These are phyloP conservation scores for Troides aeacus DNA, from an alignment of 2,888 invertebrate genomes.

Conservation along the genomic window DNA sequence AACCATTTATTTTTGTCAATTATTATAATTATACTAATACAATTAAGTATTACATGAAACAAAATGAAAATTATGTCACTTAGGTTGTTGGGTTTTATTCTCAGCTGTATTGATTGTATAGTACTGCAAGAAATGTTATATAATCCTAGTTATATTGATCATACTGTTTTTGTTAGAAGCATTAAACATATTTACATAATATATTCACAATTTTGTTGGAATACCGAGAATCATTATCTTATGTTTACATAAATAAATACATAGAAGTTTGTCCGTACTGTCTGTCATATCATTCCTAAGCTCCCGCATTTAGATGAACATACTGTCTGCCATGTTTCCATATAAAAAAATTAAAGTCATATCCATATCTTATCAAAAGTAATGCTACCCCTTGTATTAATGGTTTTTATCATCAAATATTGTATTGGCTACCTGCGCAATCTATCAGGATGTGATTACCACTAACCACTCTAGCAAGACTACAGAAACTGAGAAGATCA, in stretches of 20 bases:
- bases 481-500: not conserved
- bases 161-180: not conserved
- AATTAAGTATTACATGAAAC: not conserved
- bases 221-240: no score
- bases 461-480: not conserved
- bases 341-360: not conserved
- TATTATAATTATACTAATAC: slow-evolving; percentile 3
- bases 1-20: not conserved
- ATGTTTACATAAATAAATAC: no score
- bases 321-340: not conserved
- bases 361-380: no score
- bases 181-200: not conserved
- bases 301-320: no score
- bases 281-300: no score
- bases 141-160: not conserved
- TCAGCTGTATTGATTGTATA: not conserved
- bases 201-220: no score
- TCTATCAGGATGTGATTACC: no score
- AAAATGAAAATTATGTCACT: slow-evolving; percentile 1
- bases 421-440: no score
- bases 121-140: not conserved
- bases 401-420: not conserved
- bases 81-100: not conserved
- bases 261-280: no score
- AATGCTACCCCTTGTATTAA: no score